Conservation (phyloP, 2,113 vertebrate species). For the Penelope pileata region DNA sequence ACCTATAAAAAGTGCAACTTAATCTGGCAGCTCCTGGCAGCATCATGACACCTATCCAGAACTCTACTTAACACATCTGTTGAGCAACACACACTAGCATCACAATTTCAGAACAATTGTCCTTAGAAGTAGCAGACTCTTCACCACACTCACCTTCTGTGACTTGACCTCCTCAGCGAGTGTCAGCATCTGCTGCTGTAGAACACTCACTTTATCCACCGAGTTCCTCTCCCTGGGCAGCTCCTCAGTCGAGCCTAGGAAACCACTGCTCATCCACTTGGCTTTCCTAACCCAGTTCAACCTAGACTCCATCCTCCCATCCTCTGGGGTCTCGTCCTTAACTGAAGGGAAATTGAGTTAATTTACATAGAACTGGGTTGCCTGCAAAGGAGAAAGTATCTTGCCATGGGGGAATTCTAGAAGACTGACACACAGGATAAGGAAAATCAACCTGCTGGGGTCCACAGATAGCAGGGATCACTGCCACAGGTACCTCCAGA, state of each 20-base stretch:
- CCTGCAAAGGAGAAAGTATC: no score
- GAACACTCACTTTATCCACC: slow-evolving; percentile 69
- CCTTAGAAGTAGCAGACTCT: not conserved
- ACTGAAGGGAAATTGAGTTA: slow-evolving; percentile 1
- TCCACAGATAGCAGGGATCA: not conserved
- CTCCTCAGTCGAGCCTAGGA: slow-evolving; percentile 69
- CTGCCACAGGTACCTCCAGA: not conserved
- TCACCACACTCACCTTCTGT: slow-evolving; percentile 84
- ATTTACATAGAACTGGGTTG: not conserved
- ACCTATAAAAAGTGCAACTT: not conserved
- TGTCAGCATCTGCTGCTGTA: slow-evolving; percentile 83
- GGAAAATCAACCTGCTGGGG: not conserved
- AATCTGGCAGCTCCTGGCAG: not conserved
- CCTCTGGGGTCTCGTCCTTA: slow-evolving; percentile 26
- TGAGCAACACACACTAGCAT: not conserved
- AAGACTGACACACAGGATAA: not conserved
- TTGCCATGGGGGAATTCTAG: not conserved
- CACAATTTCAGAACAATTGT: not conserved
- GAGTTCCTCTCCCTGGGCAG: slow-evolving; percentile 44
- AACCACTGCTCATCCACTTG: slow-evolving; percentile 69
- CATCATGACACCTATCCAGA: not conserved
- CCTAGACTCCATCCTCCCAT: slow-evolving; percentile 28
- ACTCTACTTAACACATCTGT: not conserved
- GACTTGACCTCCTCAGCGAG: slow-evolving; percentile 87
- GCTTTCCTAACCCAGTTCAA: slow-evolving; percentile 67